Conservation (phyloP, 2,113 vertebrate genomes). For the Cacatua alba region DNA sequence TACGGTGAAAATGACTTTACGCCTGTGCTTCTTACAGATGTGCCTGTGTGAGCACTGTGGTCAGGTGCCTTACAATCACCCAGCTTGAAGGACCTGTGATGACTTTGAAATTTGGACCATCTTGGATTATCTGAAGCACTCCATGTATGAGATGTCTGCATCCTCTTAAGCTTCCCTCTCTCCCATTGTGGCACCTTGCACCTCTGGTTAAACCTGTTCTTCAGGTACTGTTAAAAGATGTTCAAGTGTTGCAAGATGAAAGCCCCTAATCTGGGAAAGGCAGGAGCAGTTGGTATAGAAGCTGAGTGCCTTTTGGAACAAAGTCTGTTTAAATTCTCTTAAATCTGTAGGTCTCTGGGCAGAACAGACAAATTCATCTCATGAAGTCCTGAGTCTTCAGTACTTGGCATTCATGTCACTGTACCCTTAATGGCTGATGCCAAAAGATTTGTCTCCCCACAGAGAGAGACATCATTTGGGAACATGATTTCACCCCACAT, state of each 20-base stretch:
- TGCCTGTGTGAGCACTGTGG: not conserved
- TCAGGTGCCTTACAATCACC: not conserved
- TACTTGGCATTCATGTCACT: not conserved
- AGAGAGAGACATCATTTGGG: not conserved
- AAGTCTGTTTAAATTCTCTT: not conserved
- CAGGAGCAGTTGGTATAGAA: not conserved
- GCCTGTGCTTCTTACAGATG: not conserved
- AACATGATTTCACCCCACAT: not conserved
- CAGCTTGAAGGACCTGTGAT: not conserved
- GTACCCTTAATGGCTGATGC: not conserved
- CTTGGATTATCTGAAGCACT: not conserved
- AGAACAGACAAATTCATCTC: not conserved
- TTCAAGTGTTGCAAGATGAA: not conserved
- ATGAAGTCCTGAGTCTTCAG: not conserved
- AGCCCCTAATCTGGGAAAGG: not conserved
- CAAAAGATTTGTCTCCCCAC: not conserved
- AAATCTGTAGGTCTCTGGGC: not conserved
- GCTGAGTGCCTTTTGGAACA: not conserved
- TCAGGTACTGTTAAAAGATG: not conserved
- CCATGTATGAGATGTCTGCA: not conserved
- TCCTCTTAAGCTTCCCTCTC: not conserved
- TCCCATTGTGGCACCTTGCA: not conserved
- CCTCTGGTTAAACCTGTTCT: not conserved
- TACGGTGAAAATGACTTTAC: not conserved
- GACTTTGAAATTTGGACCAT: not conserved